Base-by-base conservation (phyloP, 2,113 vertebrate species). In the Myiopsitta monachus region DNA sequence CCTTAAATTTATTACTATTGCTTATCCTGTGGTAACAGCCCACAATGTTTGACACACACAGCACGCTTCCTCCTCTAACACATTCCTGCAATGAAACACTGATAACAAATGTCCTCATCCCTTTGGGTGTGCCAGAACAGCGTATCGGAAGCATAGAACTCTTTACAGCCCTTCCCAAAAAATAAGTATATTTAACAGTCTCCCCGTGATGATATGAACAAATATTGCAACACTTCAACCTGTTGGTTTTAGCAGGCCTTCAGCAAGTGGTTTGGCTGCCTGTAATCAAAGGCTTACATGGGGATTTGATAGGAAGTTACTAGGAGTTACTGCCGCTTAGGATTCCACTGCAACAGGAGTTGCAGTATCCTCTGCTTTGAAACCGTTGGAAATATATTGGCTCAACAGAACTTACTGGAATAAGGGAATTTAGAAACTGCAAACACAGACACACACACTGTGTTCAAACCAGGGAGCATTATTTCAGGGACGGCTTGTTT, bases 41-140 rank as follows among this genome's bases (percentile, higher is more conserved):
- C 52, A 38, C 0, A 0, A 7, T 9, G 14, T n/a, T 4, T 59
- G 38, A 74, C 79, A 77, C 39, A 41, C 5, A 26, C 47, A 24
- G 23, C 18, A 26, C 6, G 11, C 28, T 44, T 92, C 72, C 52
- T 69, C 36, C 77, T 89, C 72, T 46, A 39, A 57, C 30, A 73
- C 57, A 52, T 44, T 68, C 59, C 75, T 69, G 61, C 64, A 66
- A 9, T 18, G 46, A 67, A 91, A 74, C 38, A 52, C 46, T 33
- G 24, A 30, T 38, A 77, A 70, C 22, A 18, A 79, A 68, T 4
- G 43, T 63, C 67, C 63, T 55, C 33, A 33, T 23, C 22, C 41
- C 33, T 31, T 47, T 62, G 27, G 10, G 16, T 81, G 38, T 49
- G 61, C 54, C 59, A 61, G 68, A 7, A 81, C 7, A 87, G 33